Base-by-base conservation (phyloP, 2,797 vertebrate species). In the Leontocebus nigricollis region DNA sequence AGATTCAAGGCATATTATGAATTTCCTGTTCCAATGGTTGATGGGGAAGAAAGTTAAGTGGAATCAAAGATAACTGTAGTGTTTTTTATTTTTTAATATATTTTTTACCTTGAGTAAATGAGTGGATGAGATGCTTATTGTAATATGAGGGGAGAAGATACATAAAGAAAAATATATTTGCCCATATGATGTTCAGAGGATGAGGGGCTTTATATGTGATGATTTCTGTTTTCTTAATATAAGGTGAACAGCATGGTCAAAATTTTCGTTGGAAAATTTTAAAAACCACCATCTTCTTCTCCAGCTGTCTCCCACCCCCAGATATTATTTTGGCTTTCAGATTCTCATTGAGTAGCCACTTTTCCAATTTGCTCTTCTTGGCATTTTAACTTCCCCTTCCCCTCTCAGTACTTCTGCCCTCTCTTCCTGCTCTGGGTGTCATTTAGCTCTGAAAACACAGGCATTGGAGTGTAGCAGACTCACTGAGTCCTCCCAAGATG, bases 251-350 rank as follows among this genome's bases (percentile, higher is more conserved):
- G 17, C 5, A 10, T 24, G 50, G 15, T 59, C 14, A 57, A 36
- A 82, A 64, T n/a, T 88, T 88, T 89, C 72, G 79, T 59, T 55
- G 24, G 7, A 19, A 10, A 88, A 83, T 76, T 96, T 77, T 22
- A 8, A 80, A 61, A 70, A 41, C 20, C 33, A 77, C 2, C 48
- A 10, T 33, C 44, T 64, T 67, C 44, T n/a, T 70, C 41, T 85
- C 33, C n/a, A 50, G 15, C 39, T 46, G 24, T 22, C 15, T 12
- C 73, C 24, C 22, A 50, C 27, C 13, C 12, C 81, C 36, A 24
- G 57, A 17, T 52, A n/a, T 36, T 30, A 55, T 81, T 81, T 61
- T 52, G 36, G 27, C 11, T 8, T 39, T 19, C 13, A 39, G 15
- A 52, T 77, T 90, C 48, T 83, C n/a, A 41, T 9, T 52, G 17